phyloP scores from a whole-genome alignment of 2,888 invertebrate species.

The Drosophila paranaensis region DNA sequence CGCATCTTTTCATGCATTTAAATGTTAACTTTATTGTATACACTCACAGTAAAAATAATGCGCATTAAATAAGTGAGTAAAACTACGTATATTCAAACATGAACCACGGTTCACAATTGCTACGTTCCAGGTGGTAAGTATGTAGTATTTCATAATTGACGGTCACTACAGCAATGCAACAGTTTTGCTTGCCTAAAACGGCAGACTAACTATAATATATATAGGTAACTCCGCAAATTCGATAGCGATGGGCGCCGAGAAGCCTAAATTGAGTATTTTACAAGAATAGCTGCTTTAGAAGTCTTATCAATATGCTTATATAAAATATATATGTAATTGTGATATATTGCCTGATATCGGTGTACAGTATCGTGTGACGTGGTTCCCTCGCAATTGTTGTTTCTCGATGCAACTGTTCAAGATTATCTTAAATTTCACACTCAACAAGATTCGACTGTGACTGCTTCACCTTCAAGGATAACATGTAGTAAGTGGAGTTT shows the following conservation, averaged over 20 bases:
- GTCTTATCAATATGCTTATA: slow-evolving; percentile 26
- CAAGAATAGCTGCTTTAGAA: background rate
- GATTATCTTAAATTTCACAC: background rate
- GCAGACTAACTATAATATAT: slow-evolving; percentile 42
- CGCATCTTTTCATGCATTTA: slow-evolving; percentile 70
- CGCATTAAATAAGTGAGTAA: slow-evolving; percentile 66
- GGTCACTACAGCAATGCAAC: slow-evolving; percentile 35
- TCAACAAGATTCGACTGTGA: background rate
- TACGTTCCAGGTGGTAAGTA: slow-evolving; percentile 56
- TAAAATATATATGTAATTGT: slow-evolving; percentile 32
- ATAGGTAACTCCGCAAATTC: slow-evolving; percentile 14
- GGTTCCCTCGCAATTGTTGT: background rate
- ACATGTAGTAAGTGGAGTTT: background rate
- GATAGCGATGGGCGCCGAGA: slow-evolving; percentile 43
- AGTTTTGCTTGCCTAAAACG: slow-evolving; percentile 55
- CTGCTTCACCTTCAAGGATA: background rate
- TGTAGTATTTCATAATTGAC: slow-evolving; percentile 27
- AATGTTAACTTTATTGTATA: slow-evolving; percentile 77
- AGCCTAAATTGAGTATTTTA: slow-evolving; percentile 24
- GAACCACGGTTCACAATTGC: slow-evolving; percentile 46
- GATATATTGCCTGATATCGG: slow-evolving; percentile 29
- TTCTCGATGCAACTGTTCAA: background rate
- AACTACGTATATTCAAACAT: slow-evolving; percentile 48
- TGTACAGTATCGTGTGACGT: slow-evolving; percentile 10
- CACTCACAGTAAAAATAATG: slow-evolving; percentile 72